These are phyloP conservation scores for Meloidogyne floridensis DNA, from an alignment of 1,140 invertebrate genomes.

Conservation along the genomic window DNA sequence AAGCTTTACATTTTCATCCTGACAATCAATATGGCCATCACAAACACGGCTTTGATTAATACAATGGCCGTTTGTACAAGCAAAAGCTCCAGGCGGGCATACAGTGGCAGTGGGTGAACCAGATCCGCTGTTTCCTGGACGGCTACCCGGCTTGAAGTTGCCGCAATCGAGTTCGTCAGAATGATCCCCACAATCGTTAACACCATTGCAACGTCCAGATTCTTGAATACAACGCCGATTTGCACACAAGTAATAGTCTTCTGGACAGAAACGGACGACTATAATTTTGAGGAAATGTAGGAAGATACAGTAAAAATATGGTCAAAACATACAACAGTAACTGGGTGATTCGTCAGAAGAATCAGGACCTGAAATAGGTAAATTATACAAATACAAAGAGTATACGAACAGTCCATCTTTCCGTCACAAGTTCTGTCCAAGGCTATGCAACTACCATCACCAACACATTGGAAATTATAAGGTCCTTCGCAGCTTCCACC, in stretches of 20 bases:
- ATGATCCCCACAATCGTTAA: conserved; percentile 87
- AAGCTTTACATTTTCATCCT: conserved; percentile 44
- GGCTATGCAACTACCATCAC: conserved; percentile 72
- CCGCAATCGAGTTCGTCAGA: conserved; percentile 87
- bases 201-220: conserved; percentile 70
- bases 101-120: conserved; percentile 54
- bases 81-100: conserved; percentile 88
- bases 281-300: background rate
- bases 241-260: conserved; percentile 74
- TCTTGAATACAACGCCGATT: conserved; percentile 76
- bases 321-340: conserved; percentile 78
- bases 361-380: conserved; percentile 70
- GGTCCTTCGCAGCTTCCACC: conserved; percentile 56
- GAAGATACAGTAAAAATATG: background rate
- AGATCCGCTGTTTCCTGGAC: conserved; percentile 59
- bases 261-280: conserved; percentile 54
- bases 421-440: conserved; percentile 75
- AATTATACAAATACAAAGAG: conserved; percentile 73
- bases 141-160: conserved; percentile 16
- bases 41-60: conserved; percentile 65
- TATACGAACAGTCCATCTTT: conserved; percentile 83
- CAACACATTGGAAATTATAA: conserved; percentile 67
- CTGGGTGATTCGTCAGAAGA: conserved; percentile 86
- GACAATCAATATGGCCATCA: conserved; percentile 65
- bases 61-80: conserved; percentile 81